Evolutionary conservation across 2,888 invertebrate genomes (phyloP), one percentile per base, ranked within the genome.

Genomic region (Harpalus rubripes): DNA sequence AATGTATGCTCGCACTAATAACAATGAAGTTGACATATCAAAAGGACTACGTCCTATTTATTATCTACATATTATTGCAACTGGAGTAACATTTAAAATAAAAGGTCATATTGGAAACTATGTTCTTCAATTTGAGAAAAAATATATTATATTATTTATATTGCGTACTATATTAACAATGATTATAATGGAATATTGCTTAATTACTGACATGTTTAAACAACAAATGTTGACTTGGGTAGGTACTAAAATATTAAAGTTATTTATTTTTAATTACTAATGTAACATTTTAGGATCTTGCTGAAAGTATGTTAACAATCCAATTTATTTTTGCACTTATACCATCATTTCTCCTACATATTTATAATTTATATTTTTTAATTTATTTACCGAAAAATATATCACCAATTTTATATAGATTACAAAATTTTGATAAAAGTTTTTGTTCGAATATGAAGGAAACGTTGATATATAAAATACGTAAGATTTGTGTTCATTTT

Each of bases 131-230:
- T n/a, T n/a, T 7, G 32, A 68, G 12, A 32, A 39, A 41, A 32
- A 39, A 68, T 32, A 6, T 68, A 15, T 32, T 68, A 68, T 68
- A 39, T 8, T 68, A 15, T 68, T 68, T 68, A 41, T 41, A 68
- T 2, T 68, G 8, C 68, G 68, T 32, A 39, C 32, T n/a, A 12
- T 68, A 10, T n/a, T 15, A 32, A 15, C 41, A 15, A 41, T 41
- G 7, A 15, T 68, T 68, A 32, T 39, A 7, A 32, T 68, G 12
- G n/a, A 32, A 39, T 68, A 12, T 39, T 68, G 68, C 15, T 32
- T 32, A 32, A 12, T 63, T 63, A 52, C 10, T 12, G 44, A 52
- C 10, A 12, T 12, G 8, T 52, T 52, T 12, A 52, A 3, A 2
- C 44, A 52, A 10, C 7, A 52, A 32, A 32, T 0, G 5, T 4